Evolutionary conservation across 2,888 invertebrate species (phyloP).

Genomic region (Tricholauxania praeusta): DNA sequence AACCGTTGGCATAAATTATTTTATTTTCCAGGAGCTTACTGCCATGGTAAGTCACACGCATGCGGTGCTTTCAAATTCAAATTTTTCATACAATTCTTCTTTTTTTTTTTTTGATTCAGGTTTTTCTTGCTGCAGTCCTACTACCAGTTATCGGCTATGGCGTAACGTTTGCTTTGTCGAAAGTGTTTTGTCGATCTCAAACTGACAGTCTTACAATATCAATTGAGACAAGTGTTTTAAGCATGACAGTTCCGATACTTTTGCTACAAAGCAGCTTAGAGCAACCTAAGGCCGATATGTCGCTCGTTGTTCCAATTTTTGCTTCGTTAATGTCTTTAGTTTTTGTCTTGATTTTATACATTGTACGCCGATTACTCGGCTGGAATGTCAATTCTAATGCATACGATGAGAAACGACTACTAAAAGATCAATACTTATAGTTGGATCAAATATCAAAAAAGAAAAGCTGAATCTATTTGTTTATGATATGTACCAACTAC

Average conservation of each 20-base stretch:
- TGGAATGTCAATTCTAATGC: slow-evolving; percentile 49
- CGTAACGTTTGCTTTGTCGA: slow-evolving; percentile 74
- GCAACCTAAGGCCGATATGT: slow-evolving; percentile 86
- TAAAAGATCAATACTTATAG: slow-evolving; percentile 34
- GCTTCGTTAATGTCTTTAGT: slow-evolving; percentile 91
- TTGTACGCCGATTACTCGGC: slow-evolving; percentile 70
- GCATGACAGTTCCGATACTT: slow-evolving; percentile 90
- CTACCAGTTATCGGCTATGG: slow-evolving; percentile 78
- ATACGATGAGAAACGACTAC: slow-evolving; percentile 47
- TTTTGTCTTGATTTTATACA: slow-evolving; percentile 75
- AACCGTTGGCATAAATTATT: slow-evolving; percentile 85
- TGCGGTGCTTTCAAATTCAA: not conserved
- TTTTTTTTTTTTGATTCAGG: too few relatives aligned
- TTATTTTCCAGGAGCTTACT: slow-evolving; percentile 77
- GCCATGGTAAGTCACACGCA: slow-evolving; percentile 37
- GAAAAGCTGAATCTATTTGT: too few relatives aligned
- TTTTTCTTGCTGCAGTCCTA: slow-evolving; percentile 42
- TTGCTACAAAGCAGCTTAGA: slow-evolving; percentile 81
- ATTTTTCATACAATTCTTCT: not conserved
- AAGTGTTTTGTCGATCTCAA: slow-evolving; percentile 72
- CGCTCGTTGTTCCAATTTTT: slow-evolving; percentile 87
- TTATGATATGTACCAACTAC: too few relatives aligned
- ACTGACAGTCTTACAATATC: slow-evolving; percentile 83
- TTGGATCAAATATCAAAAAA: not conserved
- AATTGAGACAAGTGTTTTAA: slow-evolving; percentile 90